These are phyloP conservation scores for Cosmopolites sordidus DNA, from an alignment of 2,888 invertebrate species.

Conservation along the genomic window DNA sequence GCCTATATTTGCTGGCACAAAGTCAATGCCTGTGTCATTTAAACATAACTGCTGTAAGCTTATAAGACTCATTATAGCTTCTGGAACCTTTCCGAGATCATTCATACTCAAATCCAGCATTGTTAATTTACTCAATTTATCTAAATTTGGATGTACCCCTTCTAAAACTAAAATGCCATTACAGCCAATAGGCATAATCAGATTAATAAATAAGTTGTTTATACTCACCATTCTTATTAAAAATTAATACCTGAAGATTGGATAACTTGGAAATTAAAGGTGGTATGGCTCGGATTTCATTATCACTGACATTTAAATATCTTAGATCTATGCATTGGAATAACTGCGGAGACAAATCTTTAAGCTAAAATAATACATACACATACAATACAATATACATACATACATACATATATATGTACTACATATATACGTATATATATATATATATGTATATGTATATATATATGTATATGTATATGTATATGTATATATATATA, in stretches of 20 bases:
- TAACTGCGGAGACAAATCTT: slow-evolving; percentile 77
- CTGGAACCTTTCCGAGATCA: slow-evolving; percentile 87
- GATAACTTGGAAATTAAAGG: slow-evolving; percentile 81
- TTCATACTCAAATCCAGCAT: slow-evolving; percentile 87
- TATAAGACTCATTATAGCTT: slow-evolving; percentile 83
- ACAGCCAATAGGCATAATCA: neutral
- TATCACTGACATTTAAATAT: slow-evolving; percentile 81
- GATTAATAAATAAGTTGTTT: neutral
- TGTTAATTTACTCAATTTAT: slow-evolving; percentile 77
- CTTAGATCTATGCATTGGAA: slow-evolving; percentile 91
- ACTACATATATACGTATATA: no score
- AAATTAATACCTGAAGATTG: slow-evolving; percentile 72
- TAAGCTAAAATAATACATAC: slow-evolving; percentile 54
- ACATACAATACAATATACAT: no score
- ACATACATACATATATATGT: no score
- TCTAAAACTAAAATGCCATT: slow-evolving; percentile 34
- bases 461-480: no score
- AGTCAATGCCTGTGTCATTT: slow-evolving; percentile 90
- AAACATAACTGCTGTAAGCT: slow-evolving; percentile 83
- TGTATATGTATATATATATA: no score
- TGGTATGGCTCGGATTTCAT: slow-evolving; percentile 82
- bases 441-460: no score
- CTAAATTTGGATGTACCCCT: slow-evolving; percentile 73
- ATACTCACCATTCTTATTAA: slow-evolving; percentile 69
- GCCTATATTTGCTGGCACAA: slow-evolving; percentile 91